Base-by-base conservation (phyloP, 2,797 vertebrate genomes). In the Pipistrellus pygmaeus region DNA sequence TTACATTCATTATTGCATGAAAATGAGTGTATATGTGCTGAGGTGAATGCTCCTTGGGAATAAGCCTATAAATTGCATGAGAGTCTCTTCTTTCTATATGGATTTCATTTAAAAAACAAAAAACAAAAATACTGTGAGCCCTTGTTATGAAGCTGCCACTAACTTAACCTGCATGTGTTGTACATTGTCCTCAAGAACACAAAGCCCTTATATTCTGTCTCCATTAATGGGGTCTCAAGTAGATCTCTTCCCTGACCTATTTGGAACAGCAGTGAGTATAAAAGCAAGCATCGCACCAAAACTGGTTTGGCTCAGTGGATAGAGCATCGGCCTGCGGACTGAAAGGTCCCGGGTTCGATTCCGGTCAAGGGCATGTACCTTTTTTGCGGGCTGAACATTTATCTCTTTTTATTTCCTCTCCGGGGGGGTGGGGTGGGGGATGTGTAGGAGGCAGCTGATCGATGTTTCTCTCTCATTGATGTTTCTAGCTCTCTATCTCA, bases 191-290 rank as follows among this genome's bases (percentile, higher is more conserved):
- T 20, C 20, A 10, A 23, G 44, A 71, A 68, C 5, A 60, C 4
- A 18, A 83, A 66, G 71, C 6, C 12, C 30, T 57, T 75, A 57
- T 7, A 35, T 35, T 90, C 53, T 84, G 57, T 66, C 23, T 71
- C 77, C 38, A 38, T 18, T 57, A 57, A 62, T 3, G 68, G 7
- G 5, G 35, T 32, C 71, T 90, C 44, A 84, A 78, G 11, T 12
- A 71, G 35, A 71, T 78, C 30, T 13, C 32, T 57, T 85, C 44
- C 14, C 7, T 85, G 68, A 86, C 25, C 32, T 78, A 41, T 82
- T 17, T 82, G 14, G 12, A 82, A 66, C 27, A 96, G 18, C 78
- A 95, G 75, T 73, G 90, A 87, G n/a, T 78, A 72, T 13, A 85
- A 96, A 69, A 88, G n/a, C 32, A 23, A 88, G n/a, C 23, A 81